These are phyloP conservation scores for Chaetophractus vellerosus DNA, from an alignment of 2,797 vertebrate species.

Conservation along the genomic window DNA sequence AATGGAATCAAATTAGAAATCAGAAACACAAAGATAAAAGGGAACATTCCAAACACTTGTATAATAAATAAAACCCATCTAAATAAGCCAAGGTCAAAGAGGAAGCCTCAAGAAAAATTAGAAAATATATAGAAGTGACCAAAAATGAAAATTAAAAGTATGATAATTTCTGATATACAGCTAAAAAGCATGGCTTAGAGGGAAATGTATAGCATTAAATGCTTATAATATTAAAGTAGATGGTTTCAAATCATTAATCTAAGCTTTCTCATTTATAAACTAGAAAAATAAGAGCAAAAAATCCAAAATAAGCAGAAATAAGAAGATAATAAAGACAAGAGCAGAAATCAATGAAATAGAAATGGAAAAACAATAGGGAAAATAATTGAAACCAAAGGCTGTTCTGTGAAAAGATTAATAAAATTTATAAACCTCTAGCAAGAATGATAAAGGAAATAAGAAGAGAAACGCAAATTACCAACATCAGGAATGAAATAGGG, in stretches of 20 bases:
- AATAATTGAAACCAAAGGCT: constrained; percentile 17
- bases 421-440: background rate
- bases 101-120: too few species aligned
- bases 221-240: too few species aligned
- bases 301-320: constrained; percentile 16
- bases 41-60: background rate
- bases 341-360: background rate
- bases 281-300: constrained; percentile 60
- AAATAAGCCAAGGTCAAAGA: background rate
- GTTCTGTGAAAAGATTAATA: background rate
- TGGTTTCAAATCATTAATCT: too few species aligned
- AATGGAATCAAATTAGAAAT: too few species aligned
- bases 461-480: constrained; percentile 44
- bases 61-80: background rate
- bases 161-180: too few species aligned
- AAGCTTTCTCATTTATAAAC: background rate
- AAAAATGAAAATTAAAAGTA: background rate
- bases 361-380: constrained; percentile 37
- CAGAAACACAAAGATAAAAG: too few species aligned
- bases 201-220: too few species aligned
- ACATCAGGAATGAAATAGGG: background rate
- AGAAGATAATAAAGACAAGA: background rate
- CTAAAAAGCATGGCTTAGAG: too few species aligned
- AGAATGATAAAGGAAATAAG: background rate
- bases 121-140: too few species aligned